These are phyloP conservation scores for Podarcis lilfordi DNA, from an alignment of 2,797 vertebrate species.

Conservation along the genomic window DNA sequence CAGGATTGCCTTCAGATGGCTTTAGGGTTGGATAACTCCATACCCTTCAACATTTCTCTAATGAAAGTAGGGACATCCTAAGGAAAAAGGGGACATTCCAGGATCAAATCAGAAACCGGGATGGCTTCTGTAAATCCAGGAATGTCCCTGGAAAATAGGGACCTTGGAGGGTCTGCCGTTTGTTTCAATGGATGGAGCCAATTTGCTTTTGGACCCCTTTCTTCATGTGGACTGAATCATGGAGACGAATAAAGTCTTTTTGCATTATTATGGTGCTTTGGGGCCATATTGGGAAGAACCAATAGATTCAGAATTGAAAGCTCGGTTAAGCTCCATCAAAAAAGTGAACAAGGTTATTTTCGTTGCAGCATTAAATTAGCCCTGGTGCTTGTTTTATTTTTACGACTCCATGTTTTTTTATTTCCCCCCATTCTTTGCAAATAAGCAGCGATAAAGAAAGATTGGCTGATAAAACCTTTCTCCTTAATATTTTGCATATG, in stretches of 20 bases:
- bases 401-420: slow-evolving; percentile 55
- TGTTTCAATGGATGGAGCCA: not conserved
- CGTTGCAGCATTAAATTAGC: slow-evolving; percentile 39
- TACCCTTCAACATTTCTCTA: too few species aligned
- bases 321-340: not conserved
- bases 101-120: too few species aligned
- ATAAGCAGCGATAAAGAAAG: slow-evolving; percentile 71
- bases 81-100: too few species aligned
- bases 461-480: slow-evolving; percentile 60
- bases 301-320: not conserved
- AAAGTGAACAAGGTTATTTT: slow-evolving; percentile 39
- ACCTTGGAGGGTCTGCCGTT: not conserved
- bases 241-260: not conserved
- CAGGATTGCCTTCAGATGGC: too few species aligned
- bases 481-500: slow-evolving; percentile 62
- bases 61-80: too few species aligned
- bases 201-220: not conserved
- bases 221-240: not conserved
- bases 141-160: too few species aligned
- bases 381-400: slow-evolving; percentile 58
- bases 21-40: too few species aligned
- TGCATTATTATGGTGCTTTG: not conserved
- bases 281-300: not conserved
- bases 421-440: slow-evolving; percentile 65
- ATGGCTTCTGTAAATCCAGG: too few species aligned